Evolutionary conservation across 2,888 invertebrate genomes (phyloP).

Genomic region (Aelia acuminata): DNA sequence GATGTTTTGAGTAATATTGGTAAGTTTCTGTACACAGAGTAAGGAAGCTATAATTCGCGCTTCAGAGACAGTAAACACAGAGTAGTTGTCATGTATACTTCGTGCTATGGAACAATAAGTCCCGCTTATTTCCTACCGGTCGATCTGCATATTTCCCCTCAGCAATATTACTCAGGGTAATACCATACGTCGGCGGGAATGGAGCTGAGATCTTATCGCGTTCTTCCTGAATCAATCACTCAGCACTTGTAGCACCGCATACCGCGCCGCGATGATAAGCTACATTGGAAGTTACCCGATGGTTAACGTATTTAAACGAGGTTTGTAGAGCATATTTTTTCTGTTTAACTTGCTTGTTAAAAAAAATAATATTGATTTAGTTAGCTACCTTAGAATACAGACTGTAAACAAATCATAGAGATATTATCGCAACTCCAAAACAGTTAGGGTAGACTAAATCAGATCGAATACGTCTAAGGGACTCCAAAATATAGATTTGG

Average conservation of each 20-base stretch:
- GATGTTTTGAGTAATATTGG: too few species aligned
- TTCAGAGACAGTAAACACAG: neutral
- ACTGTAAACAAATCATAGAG: neutral
- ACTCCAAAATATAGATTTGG: neutral
- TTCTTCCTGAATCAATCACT: slow-evolving; percentile 25
- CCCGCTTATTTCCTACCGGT: neutral
- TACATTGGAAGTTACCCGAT: neutral
- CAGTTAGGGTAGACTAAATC: neutral
- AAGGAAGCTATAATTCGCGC: neutral
- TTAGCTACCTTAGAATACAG: too few species aligned
- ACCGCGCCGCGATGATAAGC: neutral
- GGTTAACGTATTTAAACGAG: neutral
- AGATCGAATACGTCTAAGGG: neutral
- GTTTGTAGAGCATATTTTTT: too few species aligned
- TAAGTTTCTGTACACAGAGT: too few species aligned
- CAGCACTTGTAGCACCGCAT: slow-evolving; percentile 1
- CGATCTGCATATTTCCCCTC: slow-evolving; percentile 20
- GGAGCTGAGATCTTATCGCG: neutral
- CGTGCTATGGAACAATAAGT: neutral
- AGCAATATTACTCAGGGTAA: neutral
- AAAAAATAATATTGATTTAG: too few species aligned
- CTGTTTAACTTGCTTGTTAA: too few species aligned
- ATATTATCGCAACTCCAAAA: neutral
- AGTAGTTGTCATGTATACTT: slow-evolving; percentile 19
- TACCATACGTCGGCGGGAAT: slow-evolving; percentile 28